Base-by-base conservation (phyloP, 1,140 invertebrate species). In the Caerostris darwini region DNA sequence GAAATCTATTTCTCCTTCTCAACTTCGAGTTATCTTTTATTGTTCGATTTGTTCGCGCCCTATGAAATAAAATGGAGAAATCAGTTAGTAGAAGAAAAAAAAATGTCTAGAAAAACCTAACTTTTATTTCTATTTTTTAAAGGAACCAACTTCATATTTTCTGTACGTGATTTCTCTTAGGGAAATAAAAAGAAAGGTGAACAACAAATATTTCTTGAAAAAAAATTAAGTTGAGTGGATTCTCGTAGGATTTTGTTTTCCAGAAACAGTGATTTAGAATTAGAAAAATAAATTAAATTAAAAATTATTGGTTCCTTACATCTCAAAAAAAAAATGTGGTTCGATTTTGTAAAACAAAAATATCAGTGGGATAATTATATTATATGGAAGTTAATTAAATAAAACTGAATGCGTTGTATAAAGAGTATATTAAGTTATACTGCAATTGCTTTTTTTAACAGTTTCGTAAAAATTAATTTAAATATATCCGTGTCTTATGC, bases 41-140 rank as follows among this genome's bases (percentile, higher is more conserved):
- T 77, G 69, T 77, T 77, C 34, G 69, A 77, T 77, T 53, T 77
- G 69, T 77, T 77, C 19, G 34, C 69, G 10, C 69, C 69, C 69
- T 50, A 53, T 53, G 69, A 53, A 34, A 77, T 77, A 53, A 53
- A 77, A 77, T 77, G 69, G 5, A 77, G 50, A n/a, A n/a, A n/a
- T n/a, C n/a, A n/a, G n/a, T 77, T 34, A 12, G 69, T 5, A 53
- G 10, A 77, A 61, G 59, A 61, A 61, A 77, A 69, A 69, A 69
- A 53, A 77, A 53, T 77, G 8, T 77, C 69, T 77, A 77, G 69
- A 77, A 34, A 77, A 19, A 53, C 69, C 19, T 53, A 77, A 77
- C 69, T 50, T 7, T 10, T n/a, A n/a, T 77, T 77, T 77, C n/a
- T 64, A 64, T 77, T 77, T 69, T 50, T 34, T 53, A 3, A 34